Conservation (phyloP, 1,140 invertebrate genomes). For the Colletes latitarsis region DNA sequence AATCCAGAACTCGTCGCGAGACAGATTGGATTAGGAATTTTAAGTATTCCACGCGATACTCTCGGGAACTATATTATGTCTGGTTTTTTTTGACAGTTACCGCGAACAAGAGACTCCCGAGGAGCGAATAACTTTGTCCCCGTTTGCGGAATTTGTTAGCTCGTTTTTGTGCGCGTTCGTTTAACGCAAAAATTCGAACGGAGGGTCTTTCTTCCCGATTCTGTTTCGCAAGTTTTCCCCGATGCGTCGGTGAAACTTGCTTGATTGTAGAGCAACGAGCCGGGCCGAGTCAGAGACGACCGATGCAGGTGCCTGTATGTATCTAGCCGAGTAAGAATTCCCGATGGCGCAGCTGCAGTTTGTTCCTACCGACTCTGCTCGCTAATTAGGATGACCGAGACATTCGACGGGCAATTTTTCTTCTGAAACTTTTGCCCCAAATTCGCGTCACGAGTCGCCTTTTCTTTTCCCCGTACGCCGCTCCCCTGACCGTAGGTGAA, state of each 20-base stretch:
- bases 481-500: neutral
- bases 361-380: constrained; percentile 3
- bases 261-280: constrained; percentile 43
- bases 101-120: no score
- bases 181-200: constrained; percentile 17
- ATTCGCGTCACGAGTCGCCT: constrained; percentile 13
- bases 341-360: constrained; percentile 21
- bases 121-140: neutral
- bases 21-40: no score
- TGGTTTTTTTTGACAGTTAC: no score
- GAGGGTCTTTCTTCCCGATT: neutral
- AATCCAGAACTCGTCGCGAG: no score
- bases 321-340: constrained; percentile 32
- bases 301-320: constrained; percentile 50
- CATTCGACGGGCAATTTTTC: constrained; percentile 19
- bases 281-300: constrained; percentile 25
- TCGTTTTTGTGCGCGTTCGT: constrained; percentile 4
- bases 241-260: constrained; percentile 36
- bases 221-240: constrained; percentile 29
- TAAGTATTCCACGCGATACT: no score
- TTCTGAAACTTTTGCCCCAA: neutral
- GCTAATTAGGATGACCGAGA: constrained; percentile 43
- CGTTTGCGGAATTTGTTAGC: neutral
- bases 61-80: no score
- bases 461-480: neutral